Evolutionary conservation across 2,888 invertebrate species (phyloP).

Genomic region (Kryphioiulus occultus): DNA sequence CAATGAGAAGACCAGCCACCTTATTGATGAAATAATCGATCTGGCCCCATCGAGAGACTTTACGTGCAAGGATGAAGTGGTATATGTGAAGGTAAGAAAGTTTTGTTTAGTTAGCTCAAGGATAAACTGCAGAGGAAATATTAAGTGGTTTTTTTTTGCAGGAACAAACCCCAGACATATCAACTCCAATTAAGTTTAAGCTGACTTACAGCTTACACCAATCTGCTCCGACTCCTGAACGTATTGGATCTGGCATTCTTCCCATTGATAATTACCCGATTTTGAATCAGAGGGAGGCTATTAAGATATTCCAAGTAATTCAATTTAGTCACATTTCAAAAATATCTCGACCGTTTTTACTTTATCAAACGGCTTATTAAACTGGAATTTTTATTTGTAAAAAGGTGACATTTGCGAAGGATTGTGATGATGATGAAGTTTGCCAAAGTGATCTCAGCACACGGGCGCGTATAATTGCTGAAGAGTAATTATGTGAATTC

Average conservation of each 20-base stretch:
- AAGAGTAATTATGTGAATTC: slow-evolving; percentile 58
- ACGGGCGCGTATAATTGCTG: slow-evolving; percentile 59
- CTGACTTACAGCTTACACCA: slow-evolving; percentile 83
- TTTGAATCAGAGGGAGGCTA: slow-evolving; percentile 84
- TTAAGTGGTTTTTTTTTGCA: slow-evolving; percentile 65
- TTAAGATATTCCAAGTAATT: slow-evolving; percentile 70
- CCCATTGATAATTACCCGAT: slow-evolving; percentile 83
- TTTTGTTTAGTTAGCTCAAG: neutral
- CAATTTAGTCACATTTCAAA: too few relatives aligned
- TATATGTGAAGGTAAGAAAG: neutral
- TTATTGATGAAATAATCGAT: neutral
- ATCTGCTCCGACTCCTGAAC: slow-evolving; percentile 67
- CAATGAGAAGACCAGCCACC: neutral
- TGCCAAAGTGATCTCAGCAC: slow-evolving; percentile 84
- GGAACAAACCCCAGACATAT: slow-evolving; percentile 70
- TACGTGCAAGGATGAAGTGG: neutral
- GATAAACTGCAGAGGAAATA: neutral
- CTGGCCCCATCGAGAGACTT: neutral
- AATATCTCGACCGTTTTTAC: neutral
- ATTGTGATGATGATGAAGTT: slow-evolving; percentile 85
- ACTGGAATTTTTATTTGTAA: slow-evolving; percentile 57
- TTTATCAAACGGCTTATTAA: slow-evolving; percentile 13
- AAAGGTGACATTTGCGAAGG: slow-evolving; percentile 85
- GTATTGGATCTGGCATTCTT: slow-evolving; percentile 70
- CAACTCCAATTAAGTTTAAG: slow-evolving; percentile 84